These are phyloP conservation scores for Nyctibius grandis DNA, from an alignment of 2,797 vertebrate genomes.

Conservation along the genomic window DNA sequence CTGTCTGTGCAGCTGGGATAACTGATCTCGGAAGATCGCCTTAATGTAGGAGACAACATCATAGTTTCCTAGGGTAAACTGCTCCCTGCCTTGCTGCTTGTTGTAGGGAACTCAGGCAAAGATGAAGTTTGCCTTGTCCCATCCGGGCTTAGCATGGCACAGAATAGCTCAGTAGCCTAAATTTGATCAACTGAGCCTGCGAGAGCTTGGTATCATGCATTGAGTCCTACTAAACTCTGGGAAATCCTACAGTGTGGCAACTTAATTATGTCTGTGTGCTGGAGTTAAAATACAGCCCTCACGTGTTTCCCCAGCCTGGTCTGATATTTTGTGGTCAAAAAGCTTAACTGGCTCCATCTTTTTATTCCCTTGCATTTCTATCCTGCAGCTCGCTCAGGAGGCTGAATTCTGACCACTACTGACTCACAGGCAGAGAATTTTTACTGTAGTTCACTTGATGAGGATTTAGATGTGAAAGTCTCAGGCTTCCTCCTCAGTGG, in stretches of 20 bases:
- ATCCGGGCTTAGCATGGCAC: fast-evolving
- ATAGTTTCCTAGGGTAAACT: background rate
- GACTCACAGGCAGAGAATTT: background rate
- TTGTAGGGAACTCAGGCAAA: background rate
- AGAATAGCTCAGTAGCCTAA: background rate
- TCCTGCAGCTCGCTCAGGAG: background rate
- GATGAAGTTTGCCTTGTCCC: background rate
- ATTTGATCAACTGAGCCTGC: background rate
- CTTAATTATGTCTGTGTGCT: background rate
- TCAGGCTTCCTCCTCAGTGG: background rate
- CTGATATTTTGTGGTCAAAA: background rate
- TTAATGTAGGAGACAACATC: background rate
- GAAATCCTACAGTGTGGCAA: background rate
- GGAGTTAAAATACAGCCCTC: background rate
- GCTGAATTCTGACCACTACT: background rate
- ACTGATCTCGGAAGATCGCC: background rate
- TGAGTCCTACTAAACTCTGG: background rate
- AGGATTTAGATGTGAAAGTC: background rate
- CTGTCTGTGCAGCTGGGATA: background rate
- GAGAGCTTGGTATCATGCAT: background rate
- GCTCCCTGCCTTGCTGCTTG: background rate
- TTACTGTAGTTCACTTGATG: background rate
- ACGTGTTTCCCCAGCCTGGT: fast-evolving
- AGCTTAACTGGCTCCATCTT: background rate
- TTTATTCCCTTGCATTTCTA: background rate